These are phyloP conservation scores for Drosophila repletoides DNA, from an alignment of 1,140 invertebrate species.

Conservation along the genomic window DNA sequence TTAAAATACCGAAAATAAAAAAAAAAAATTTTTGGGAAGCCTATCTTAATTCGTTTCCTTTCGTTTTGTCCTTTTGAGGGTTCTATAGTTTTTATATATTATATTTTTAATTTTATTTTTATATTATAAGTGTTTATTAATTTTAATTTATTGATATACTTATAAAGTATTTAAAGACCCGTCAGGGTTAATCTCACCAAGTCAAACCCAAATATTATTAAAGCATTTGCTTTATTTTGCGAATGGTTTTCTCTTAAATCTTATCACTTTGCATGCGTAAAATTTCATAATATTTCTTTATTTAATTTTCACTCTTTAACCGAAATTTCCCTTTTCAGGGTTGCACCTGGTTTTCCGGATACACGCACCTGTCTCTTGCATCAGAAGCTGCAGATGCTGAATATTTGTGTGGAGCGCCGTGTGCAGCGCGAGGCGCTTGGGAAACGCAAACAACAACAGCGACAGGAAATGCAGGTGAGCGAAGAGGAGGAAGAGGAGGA, in stretches of 20 bases:
- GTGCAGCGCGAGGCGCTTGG: slow-evolving; percentile 84
- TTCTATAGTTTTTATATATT: too few relatives aligned
- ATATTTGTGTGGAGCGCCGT: slow-evolving; percentile 95
- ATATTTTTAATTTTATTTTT: too few relatives aligned
- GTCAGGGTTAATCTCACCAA: neutral
- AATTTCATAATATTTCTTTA: slow-evolving; percentile 5
- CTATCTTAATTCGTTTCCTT: too few relatives aligned
- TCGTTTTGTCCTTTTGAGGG: too few relatives aligned
- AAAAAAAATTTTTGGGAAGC: too few relatives aligned
- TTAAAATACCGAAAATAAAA: too few relatives aligned
- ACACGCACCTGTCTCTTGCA: slow-evolving; percentile 94
- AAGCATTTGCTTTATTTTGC: neutral
- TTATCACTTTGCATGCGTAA: neutral
- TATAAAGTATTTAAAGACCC: neutral
- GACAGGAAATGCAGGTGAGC: slow-evolving; percentile 15
- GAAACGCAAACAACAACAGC: slow-evolving; percentile 44
- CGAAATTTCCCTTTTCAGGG: slow-evolving; percentile 83
- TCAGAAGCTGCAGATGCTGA: slow-evolving; percentile 98
- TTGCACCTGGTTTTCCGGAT: slow-evolving; percentile 90
- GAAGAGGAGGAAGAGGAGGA: slow-evolving; percentile 88
- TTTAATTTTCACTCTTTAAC: neutral
- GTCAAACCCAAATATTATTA: neutral
- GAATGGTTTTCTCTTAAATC: slow-evolving; percentile 1
- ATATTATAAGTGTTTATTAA: too few relatives aligned
- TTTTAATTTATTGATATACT: too few relatives aligned